These are phyloP conservation scores for Aromia moschata DNA, from an alignment of 2,888 invertebrate genomes.

Conservation along the genomic window DNA sequence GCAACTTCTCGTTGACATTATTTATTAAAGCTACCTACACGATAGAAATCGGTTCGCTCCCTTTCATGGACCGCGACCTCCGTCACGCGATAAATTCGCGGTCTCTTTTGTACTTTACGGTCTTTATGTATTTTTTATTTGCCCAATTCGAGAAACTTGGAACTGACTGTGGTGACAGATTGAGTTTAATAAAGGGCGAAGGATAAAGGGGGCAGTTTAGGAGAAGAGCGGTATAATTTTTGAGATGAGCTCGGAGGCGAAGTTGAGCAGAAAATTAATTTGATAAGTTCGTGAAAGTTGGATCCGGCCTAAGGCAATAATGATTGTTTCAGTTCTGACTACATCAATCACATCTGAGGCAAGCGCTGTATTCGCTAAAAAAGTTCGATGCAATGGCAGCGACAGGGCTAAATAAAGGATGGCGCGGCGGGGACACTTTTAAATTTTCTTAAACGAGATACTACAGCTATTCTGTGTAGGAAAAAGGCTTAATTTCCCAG, in stretches of 20 bases:
- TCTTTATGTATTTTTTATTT: slow-evolving; percentile 11
- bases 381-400: too few relatives aligned
- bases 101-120: slow-evolving; percentile 2
- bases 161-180: slow-evolving; percentile 10
- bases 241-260: slow-evolving; percentile 20
- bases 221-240: slow-evolving; percentile 17
- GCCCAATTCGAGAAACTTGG: not conserved
- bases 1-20: not conserved
- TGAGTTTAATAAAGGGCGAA: slow-evolving; percentile 12
- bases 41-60: not conserved
- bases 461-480: too few relatives aligned
- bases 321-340: slow-evolving; percentile 24
- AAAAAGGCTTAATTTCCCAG: too few relatives aligned
- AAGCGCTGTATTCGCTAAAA: too few relatives aligned
- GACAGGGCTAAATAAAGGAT: too few relatives aligned
- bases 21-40: not conserved
- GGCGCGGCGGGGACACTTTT: too few relatives aligned
- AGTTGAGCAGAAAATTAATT: slow-evolving; percentile 25
- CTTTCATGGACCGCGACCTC: not conserved
- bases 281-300: slow-evolving; percentile 27
- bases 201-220: slow-evolving; percentile 14
- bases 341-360: slow-evolving; percentile 21
- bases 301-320: slow-evolving; percentile 21
- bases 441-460: too few relatives aligned
- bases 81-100: not conserved